A percentile compares a stretch with the other conserved stretches of the same genome.
phyloP scores from a whole-genome alignment of 2,113 vertebrate genomes.

The Cebidichthys violaceus region DNA sequence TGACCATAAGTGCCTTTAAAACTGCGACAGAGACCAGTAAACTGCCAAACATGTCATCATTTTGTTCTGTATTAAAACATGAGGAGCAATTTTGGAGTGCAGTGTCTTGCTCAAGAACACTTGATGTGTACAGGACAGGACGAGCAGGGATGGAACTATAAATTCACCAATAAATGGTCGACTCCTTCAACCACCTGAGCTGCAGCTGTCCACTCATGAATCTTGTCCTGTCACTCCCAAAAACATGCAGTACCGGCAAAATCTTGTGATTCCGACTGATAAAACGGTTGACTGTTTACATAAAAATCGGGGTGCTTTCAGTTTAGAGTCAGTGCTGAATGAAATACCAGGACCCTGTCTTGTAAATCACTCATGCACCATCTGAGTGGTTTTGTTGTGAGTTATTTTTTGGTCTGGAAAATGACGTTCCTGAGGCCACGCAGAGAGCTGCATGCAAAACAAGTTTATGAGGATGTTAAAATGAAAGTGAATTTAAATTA shows the following conservation, averaged over 20 bases:
- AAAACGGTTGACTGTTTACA: background rate
- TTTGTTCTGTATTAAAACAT: background rate
- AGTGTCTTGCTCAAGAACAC: background rate
- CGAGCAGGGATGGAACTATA: background rate
- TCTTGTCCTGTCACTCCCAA: background rate
- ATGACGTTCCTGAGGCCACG: background rate
- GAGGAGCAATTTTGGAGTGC: background rate
- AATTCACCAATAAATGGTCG: background rate
- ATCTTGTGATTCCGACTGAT: background rate
- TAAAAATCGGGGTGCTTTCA: background rate
- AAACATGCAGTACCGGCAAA: background rate
- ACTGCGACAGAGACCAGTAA: background rate
- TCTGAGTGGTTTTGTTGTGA: background rate
- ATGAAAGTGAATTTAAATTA: slow-evolving; percentile 41
- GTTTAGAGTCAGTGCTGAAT: background rate
- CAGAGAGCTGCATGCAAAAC: slow-evolving; percentile 1
- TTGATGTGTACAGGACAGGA: background rate
- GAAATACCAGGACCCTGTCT: background rate
- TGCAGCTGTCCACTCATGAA: background rate
- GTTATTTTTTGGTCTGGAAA: background rate
- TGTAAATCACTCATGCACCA: slow-evolving; percentile 6
- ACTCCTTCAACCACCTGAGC: background rate
- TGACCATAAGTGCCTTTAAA: background rate
- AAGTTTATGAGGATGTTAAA: slow-evolving; percentile 23
- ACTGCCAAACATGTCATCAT: no score